A percentile compares a stretch with the other conserved stretches of the same genome.
Conservation (phyloP, 1,140 invertebrate species). For the Drosophila takahashii region DNA sequence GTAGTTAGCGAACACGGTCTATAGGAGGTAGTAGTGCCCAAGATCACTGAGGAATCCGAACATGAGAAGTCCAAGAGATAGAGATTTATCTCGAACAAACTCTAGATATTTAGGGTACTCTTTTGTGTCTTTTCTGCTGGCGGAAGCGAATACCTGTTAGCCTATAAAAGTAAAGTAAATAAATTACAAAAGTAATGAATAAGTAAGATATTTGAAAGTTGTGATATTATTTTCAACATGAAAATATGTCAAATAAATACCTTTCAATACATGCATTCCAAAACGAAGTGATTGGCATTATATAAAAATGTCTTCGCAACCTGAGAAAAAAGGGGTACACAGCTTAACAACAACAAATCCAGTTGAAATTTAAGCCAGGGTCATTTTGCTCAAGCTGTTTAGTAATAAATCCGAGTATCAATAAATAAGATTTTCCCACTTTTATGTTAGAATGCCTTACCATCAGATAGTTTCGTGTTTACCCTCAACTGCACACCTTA, state of each 20-base stretch:
- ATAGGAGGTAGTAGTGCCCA: not conserved
- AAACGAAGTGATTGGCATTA: too few species aligned
- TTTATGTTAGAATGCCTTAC: not conserved
- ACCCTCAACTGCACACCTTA: slow-evolving; percentile 21
- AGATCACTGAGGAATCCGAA: not conserved
- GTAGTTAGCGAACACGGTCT: slow-evolving; percentile 2
- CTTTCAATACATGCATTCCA: too few species aligned
- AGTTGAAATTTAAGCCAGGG: too few species aligned
- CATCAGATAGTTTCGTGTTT: slow-evolving; percentile 1
- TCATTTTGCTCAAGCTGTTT: slow-evolving; percentile 3
- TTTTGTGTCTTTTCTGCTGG: not conserved
- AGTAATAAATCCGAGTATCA: not conserved
- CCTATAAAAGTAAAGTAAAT: too few species aligned
- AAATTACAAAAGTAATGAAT: not conserved
- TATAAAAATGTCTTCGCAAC: too few species aligned
- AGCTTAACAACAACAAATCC: too few species aligned
- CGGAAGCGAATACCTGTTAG: not conserved
- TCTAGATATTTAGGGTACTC: not conserved
- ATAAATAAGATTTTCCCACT: slow-evolving; percentile 6
- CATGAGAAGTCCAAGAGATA: not conserved
- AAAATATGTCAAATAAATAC: too few species aligned
- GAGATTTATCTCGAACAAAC: slow-evolving; percentile 1
- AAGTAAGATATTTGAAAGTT: too few species aligned
- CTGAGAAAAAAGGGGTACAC: too few species aligned
- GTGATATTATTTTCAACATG: too few species aligned